Conservation (phyloP, 1,140 invertebrate genomes). For the Euglossa dilemma region DNA sequence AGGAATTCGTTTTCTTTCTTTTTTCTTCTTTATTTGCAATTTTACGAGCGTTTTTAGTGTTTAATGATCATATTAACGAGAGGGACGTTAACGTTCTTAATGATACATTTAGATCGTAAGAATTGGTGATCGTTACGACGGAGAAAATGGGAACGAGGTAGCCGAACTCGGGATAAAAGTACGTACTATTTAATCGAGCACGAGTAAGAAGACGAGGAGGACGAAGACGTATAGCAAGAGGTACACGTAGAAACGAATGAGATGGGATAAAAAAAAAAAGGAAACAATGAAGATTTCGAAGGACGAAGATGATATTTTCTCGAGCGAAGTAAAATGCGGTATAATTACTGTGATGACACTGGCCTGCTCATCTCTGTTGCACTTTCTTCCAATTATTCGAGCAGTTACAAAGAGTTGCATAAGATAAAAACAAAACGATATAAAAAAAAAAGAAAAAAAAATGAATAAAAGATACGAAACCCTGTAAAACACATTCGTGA, state of each 20-base stretch:
- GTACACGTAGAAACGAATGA: not conserved
- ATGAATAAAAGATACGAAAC: conserved; percentile 50
- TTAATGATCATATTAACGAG: conserved; percentile 3
- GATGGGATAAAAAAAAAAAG: not conserved
- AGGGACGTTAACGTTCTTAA: conserved; percentile 10
- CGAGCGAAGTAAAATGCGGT: conserved; percentile 12
- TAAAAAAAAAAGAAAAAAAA: not conserved
- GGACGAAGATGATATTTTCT: conserved; percentile 20
- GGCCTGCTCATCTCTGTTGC: conserved; percentile 65
- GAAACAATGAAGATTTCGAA: not conserved
- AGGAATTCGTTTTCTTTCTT: not conserved
- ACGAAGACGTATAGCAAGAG: not conserved
- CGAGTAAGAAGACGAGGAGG: not conserved
- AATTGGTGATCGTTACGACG: not conserved
- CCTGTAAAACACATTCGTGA: conserved; percentile 69
- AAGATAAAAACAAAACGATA: conserved; percentile 7
- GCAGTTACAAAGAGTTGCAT: conserved; percentile 36
- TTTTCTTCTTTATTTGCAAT: not conserved
- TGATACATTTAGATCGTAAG: conserved; percentile 31
- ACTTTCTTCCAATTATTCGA: conserved; percentile 69
- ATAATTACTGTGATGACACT: conserved; percentile 58
- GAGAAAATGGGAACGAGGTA: not conserved
- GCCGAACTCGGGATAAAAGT: not conserved
- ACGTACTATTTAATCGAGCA: not conserved
- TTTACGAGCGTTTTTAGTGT: conserved; percentile 21